These are phyloP conservation scores for Athalia cordata DNA, from an alignment of 2,888 invertebrate genomes.

Conservation along the genomic window DNA sequence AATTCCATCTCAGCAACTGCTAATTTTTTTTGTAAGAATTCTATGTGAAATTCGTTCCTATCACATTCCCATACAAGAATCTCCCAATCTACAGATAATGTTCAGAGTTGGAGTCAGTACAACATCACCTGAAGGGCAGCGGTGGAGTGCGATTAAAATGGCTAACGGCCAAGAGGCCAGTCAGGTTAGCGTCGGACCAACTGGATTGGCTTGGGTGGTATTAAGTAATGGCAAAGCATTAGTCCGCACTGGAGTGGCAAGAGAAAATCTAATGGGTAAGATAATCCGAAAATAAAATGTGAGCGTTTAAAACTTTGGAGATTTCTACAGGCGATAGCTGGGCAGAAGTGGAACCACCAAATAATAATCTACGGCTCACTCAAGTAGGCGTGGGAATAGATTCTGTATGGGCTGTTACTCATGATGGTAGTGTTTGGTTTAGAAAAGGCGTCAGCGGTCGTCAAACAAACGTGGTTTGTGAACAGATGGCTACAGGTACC, in stretches of 20 bases:
- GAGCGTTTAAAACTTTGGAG: not conserved
- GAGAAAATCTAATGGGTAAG: conserved; percentile 82
- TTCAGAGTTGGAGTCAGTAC: conserved; percentile 88
- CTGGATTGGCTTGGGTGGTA: conserved; percentile 91
- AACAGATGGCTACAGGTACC: conserved; percentile 85
- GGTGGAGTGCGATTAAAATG: conserved; percentile 88
- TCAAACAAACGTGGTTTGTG: conserved; percentile 83
- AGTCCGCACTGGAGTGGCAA: conserved; percentile 88
- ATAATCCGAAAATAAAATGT: conserved; percentile 40
- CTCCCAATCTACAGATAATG: conserved; percentile 80
- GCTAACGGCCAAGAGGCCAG: conserved; percentile 88
- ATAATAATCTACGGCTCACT: conserved; percentile 81
- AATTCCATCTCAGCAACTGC: not conserved
- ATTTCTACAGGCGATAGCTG: conserved; percentile 79
- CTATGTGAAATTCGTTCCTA: too few relatives aligned
- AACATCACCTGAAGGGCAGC: conserved; percentile 89
- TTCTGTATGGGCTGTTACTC: conserved; percentile 85
- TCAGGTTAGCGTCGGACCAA: conserved; percentile 90
- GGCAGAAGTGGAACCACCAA: conserved; percentile 87
- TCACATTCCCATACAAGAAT: too few relatives aligned
- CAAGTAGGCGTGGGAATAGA: conserved; percentile 89
- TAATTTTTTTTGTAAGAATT: not conserved
- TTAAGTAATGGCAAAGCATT: conserved; percentile 89
- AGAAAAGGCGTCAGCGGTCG: conserved; percentile 83
- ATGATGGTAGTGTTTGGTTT: conserved; percentile 91